These are phyloP conservation scores for Brachionus sp. DNA, from an alignment of 1,140 invertebrate species.

Conservation along the genomic window DNA sequence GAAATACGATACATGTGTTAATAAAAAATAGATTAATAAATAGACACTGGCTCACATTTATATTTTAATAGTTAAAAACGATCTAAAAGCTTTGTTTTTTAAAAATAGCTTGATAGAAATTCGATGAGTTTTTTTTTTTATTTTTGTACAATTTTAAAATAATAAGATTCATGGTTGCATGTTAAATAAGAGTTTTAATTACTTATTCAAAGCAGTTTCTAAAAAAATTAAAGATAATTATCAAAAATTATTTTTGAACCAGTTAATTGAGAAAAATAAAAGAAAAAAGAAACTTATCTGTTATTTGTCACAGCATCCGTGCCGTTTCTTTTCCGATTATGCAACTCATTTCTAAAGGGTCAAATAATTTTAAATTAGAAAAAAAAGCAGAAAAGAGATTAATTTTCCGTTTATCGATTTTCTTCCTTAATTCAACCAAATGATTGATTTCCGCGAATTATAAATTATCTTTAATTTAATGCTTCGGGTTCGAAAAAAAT, in stretches of 20 bases:
- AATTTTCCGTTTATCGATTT: constrained; percentile 3
- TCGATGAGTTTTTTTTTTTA: background rate
- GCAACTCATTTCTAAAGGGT: background rate
- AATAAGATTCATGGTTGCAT: background rate
- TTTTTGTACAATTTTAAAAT: background rate
- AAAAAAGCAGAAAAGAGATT: background rate
- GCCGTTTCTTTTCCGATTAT: background rate
- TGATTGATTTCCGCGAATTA: background rate
- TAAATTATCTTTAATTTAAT: background rate
- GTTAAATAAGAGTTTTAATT: background rate
- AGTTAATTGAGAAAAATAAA: background rate
- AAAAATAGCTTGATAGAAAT: background rate
- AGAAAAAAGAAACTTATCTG: background rate
- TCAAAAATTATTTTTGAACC: background rate
- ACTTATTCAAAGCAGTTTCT: background rate
- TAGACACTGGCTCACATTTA: background rate
- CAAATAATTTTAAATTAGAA: background rate
- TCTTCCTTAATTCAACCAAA: background rate
- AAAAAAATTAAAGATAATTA: background rate
- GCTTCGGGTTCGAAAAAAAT: background rate
- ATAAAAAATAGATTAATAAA: background rate
- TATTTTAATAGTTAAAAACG: background rate
- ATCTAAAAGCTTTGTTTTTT: background rate
- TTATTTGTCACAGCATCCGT: background rate
- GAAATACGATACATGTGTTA: background rate